phyloP scores from a whole-genome alignment of 2,113 vertebrate genomes.

The Nettapus auritus region DNA sequence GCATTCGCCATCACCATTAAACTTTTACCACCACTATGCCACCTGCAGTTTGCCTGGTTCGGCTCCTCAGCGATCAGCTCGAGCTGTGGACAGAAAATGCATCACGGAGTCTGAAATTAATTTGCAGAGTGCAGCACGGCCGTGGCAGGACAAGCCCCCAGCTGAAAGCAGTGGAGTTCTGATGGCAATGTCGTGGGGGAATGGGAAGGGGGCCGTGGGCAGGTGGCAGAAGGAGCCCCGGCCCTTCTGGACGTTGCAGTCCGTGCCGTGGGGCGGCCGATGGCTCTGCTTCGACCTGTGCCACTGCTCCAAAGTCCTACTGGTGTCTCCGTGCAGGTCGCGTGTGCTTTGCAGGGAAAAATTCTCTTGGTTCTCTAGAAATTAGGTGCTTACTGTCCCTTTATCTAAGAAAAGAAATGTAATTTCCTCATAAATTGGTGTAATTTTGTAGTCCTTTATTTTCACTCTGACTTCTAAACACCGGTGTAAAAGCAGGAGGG shows the following conservation, averaged over 20 bases:
- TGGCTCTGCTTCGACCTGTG: neutral
- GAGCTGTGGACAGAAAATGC: neutral
- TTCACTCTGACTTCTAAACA: neutral
- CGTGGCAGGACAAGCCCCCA: neutral
- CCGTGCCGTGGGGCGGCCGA: rapidly evolving
- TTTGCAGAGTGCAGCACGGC: neutral
- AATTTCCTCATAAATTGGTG: neutral
- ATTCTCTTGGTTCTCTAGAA: neutral
- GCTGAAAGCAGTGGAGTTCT: neutral
- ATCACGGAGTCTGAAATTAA: neutral
- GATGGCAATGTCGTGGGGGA: rapidly evolving
- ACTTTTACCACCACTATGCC: neutral
- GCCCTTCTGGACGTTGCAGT: neutral
- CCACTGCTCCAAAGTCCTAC: neutral
- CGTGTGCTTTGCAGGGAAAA: neutral
- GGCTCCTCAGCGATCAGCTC: neutral
- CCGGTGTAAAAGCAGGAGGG: neutral
- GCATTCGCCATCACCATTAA: neutral
- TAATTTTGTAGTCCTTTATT: neutral
- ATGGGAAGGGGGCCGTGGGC: neutral
- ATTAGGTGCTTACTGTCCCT: neutral
- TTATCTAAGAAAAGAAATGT: neutral
- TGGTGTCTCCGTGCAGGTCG: neutral
- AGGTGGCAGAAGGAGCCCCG: too few species aligned
- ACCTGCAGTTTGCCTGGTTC: neutral